Evolutionary conservation across 2,888 invertebrate genomes (phyloP).

Genomic region (Nymphalis polychloros): DNA sequence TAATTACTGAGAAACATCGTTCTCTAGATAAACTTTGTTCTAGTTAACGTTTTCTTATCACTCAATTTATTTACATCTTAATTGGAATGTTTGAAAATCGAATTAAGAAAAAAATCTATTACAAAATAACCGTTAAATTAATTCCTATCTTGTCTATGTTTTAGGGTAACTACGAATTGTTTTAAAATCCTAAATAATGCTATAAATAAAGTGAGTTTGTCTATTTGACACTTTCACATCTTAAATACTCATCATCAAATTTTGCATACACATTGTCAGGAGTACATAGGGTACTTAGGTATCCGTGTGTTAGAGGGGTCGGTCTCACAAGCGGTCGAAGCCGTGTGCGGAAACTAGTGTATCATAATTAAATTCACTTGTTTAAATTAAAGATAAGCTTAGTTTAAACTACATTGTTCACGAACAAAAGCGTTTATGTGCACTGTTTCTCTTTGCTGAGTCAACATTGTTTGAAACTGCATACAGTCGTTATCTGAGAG

Average conservation of each 20-base stretch:
- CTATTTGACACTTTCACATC: too few species aligned
- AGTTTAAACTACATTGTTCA: neutral
- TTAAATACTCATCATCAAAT: too few species aligned
- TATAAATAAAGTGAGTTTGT: too few species aligned
- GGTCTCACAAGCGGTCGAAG: too few species aligned
- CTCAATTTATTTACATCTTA: conserved; percentile 1
- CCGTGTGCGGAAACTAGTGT: neutral
- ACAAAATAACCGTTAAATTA: too few species aligned
- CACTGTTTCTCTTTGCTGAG: conserved; percentile 6
- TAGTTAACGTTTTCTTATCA: neutral
- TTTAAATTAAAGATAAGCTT: neutral
- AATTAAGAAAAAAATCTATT: neutral
- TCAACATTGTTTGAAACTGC: conserved; percentile 12
- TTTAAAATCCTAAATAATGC: too few species aligned
- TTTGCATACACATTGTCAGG: too few species aligned
- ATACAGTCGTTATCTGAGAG: conserved; percentile 12
- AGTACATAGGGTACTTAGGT: too few species aligned
- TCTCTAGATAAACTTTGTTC: neutral
- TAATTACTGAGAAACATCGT: conserved; percentile 22
- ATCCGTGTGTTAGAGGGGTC: too few species aligned
- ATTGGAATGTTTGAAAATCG: neutral
- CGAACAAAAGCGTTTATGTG: neutral
- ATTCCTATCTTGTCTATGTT: too few species aligned
- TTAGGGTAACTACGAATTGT: too few species aligned
- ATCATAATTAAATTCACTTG: neutral